Evolutionary conservation across 2,113 vertebrate genomes (phyloP), one percentile per base, ranked within the genome.

Genomic region (Manacus vitellinus): DNA sequence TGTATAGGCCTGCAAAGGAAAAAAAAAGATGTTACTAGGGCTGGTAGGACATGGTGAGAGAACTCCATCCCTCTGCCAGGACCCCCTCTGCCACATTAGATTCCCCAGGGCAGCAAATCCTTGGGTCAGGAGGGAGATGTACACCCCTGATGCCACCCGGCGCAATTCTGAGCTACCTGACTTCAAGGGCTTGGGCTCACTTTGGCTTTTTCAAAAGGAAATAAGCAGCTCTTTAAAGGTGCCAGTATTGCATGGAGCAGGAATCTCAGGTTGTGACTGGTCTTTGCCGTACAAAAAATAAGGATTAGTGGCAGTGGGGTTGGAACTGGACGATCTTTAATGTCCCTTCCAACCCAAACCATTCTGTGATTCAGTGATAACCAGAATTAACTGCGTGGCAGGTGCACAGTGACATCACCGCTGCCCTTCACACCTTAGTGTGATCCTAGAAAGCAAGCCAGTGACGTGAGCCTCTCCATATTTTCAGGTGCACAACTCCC

Each of bases 1-100:
- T 92, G 99, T 99, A 98, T 99, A 99, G 98, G 99, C 99, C 99
- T 99, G 98, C 19, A 93, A 97, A 92, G 95, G 92, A 95, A 94
- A 97, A 92, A 81, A 27, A 78, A 22, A 39, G 20, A 84, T 0
- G 13, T 49, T 16, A 71, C 93, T 79, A 97, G 92, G 41, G 39
- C 21, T 51, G 4, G 35, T 23, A 51, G 56, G 49, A 56, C 43
- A 33, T 1, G 31, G 33, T 33, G 35, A 63, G 22, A 77, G 27
- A 77, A 37, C 15, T 90, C 49, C 65, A 77, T 24, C 35, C 72
- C 56, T 84, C 63, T 71, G 25, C 19, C 15, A 22, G 35, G 49
- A 63, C 12, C 35, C 39, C 5, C 24, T 47, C 28, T 23, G 30
- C 23, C 52, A 10, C 39, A 18, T 27, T 71, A 66, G 70, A 84